These are phyloP conservation scores for Chaetoderma sp. DNA, from an alignment of 2,888 invertebrate genomes.

Conservation along the genomic window DNA sequence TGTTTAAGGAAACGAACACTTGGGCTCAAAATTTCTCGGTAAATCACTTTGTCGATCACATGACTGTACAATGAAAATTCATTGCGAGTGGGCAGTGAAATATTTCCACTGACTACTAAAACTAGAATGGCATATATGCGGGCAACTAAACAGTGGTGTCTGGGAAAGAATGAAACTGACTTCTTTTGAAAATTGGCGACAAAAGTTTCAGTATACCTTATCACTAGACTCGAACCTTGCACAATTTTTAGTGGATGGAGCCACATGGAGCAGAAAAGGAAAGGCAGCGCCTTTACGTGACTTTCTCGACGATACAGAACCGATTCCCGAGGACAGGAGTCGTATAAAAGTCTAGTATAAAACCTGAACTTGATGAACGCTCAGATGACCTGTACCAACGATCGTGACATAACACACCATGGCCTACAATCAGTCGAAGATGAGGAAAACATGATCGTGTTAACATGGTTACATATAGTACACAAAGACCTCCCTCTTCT, in stretches of 20 bases:
- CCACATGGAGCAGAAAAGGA: slow-evolving; percentile 32
- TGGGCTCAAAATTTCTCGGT: too few relatives aligned
- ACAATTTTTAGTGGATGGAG: slow-evolving; percentile 22
- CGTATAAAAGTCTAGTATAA: slow-evolving; percentile 31
- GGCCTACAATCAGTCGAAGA: slow-evolving; percentile 17
- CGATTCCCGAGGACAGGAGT: background rate
- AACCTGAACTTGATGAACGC: slow-evolving; percentile 29
- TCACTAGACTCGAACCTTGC: slow-evolving; percentile 26
- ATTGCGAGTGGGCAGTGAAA: too few relatives aligned
- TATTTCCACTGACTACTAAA: too few relatives aligned
- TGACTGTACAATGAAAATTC: too few relatives aligned
- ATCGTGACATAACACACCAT: slow-evolving; percentile 34
- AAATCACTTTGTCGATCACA: too few relatives aligned
- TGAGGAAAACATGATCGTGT: slow-evolving; percentile 24
- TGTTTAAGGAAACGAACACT: too few relatives aligned
- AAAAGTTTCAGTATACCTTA: slow-evolving; percentile 14
- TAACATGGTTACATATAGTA: slow-evolving; percentile 19
- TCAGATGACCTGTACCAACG: slow-evolving; percentile 37
- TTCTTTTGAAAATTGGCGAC: slow-evolving; percentile 25
- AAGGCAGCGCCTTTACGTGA: slow-evolving; percentile 21
- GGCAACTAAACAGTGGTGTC: slow-evolving; percentile 30
- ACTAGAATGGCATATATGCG: too few relatives aligned
- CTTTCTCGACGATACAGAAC: slow-evolving; percentile 17
- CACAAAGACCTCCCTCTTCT: slow-evolving; percentile 15
- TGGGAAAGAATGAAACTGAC: slow-evolving; percentile 22